Evolutionary conservation across 2,797 vertebrate species (phyloP).

Genomic region (Lophotriccus pileatus): DNA sequence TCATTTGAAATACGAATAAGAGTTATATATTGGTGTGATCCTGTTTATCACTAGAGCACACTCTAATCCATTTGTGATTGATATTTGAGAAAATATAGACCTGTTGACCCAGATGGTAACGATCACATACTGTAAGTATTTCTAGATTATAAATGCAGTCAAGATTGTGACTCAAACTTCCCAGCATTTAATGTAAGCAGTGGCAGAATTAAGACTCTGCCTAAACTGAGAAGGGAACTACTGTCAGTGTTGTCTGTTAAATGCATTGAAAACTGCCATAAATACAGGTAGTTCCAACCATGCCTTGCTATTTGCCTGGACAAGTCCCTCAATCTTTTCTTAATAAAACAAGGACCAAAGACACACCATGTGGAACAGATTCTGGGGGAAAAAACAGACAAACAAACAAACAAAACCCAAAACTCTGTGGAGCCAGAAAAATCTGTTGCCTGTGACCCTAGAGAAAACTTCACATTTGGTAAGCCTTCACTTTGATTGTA

Average conservation of each 20-base stretch:
- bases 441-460: background rate
- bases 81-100: background rate
- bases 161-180: background rate
- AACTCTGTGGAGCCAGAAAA: background rate
- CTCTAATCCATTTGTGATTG: background rate
- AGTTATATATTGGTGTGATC: background rate
- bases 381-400: background rate
- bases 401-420: background rate
- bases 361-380: conserved; percentile 18
- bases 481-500: background rate
- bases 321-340: conserved; percentile 13
- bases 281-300: background rate
- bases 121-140: background rate
- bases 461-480: conserved; percentile 15
- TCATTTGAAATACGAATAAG: background rate
- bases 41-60: background rate
- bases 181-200: background rate
- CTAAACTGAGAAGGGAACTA: background rate
- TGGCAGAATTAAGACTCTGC: background rate
- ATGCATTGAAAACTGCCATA: background rate
- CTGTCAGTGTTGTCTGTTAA: background rate
- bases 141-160: background rate
- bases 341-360: conserved; percentile 30
- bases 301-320: background rate
- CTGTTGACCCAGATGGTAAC: background rate